Evolutionary conservation across 2,113 vertebrate species (phyloP), one percentile per base, ranked within the genome.

Genomic region (Chloebia gouldiae): DNA sequence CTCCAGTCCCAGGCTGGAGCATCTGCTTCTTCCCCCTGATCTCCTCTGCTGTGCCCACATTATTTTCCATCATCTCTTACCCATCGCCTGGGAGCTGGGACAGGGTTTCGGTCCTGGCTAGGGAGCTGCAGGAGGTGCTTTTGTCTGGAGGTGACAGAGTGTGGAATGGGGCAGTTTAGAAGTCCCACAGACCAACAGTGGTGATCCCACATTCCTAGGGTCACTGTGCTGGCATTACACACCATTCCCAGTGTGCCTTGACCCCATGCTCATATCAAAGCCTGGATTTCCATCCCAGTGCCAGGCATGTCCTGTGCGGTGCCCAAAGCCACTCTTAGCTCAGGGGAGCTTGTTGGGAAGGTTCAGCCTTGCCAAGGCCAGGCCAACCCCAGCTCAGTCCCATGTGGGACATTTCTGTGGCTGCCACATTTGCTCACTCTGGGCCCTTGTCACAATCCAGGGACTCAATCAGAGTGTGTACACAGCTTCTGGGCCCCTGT

Each of bases 181-280:
- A 27, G 31, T 60, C 30, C 15, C 44, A n/a, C 0, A n/a, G n/a
- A n/a, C n/a, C n/a, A n/a, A n/a, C n/a, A 0, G 27, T 56, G 65
- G 23, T 76, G 53, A 61, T 31, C 35, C 49, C 25, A 9, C 15
- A 16, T 4, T 22, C 27, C 0, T 2, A 61, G 20, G n/a, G 28
- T 81, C 5, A 0, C 50, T 35, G 35, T 2, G 3, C 49, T 60
- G 54, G 69, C 51, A n/a, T 31, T n/a, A n/a, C 0, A 0, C 45
- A 27, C 31, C 0, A 1, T 28, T 45, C 33, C 35, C 14, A 5
- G 13, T n/a, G n/a, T 50, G 44, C 51, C 54, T 69, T 57, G 15
- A 14, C 6, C 8, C 6, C 8, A 31, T n/a, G n/a, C 65, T 42
- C 31, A 11, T 51, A 16, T 8, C 57, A 86, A 64, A 68, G 22